These are phyloP conservation scores for Gouania willdenowi DNA, from an alignment of 2,797 vertebrate genomes.

Conservation along the genomic window DNA sequence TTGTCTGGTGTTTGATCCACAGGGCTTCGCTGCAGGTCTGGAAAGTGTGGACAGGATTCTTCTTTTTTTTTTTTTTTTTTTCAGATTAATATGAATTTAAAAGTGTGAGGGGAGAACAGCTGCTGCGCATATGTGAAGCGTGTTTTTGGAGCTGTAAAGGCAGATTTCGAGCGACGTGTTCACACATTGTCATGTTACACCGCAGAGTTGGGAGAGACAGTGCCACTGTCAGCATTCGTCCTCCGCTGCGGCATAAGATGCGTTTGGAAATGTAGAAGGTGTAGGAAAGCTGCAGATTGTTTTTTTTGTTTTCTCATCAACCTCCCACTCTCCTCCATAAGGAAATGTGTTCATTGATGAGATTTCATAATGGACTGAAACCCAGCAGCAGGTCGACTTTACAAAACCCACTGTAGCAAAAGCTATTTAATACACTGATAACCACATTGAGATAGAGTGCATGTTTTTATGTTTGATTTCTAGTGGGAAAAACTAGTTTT, in stretches of 20 bases:
- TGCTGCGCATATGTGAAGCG: slow-evolving; percentile 41
- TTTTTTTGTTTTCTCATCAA: slow-evolving; percentile 2
- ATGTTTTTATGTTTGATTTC: not conserved
- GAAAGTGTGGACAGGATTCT: slow-evolving; percentile 40
- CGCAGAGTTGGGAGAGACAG: not conserved
- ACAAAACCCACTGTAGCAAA: slow-evolving; percentile 40
- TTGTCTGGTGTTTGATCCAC: slow-evolving; percentile 38
- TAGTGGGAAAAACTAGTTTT: too few relatives aligned
- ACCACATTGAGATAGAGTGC: slow-evolving; percentile 2
- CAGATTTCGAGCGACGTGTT: slow-evolving; percentile 12
- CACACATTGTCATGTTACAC: slow-evolving; percentile 12
- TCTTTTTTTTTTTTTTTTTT: slow-evolving; percentile 17
- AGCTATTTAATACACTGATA: slow-evolving; percentile 43
- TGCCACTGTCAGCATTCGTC: slow-evolving; percentile 3
- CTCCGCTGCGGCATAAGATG: not conserved
- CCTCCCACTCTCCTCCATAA: slow-evolving; percentile 11
- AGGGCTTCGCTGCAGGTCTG: slow-evolving; percentile 46
- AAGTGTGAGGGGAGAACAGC: slow-evolving; percentile 44
- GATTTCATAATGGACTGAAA: slow-evolving; percentile 55
- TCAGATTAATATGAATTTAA: slow-evolving; percentile 38
- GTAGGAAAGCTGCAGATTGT: slow-evolving; percentile 7
- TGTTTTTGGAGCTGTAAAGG: slow-evolving; percentile 20
- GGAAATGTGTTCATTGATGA: slow-evolving; percentile 51
- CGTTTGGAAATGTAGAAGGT: slow-evolving; percentile 15
- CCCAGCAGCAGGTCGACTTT: slow-evolving; percentile 22